phyloP scores from a whole-genome alignment of 2,888 invertebrate genomes.

The Netelia melanura region DNA sequence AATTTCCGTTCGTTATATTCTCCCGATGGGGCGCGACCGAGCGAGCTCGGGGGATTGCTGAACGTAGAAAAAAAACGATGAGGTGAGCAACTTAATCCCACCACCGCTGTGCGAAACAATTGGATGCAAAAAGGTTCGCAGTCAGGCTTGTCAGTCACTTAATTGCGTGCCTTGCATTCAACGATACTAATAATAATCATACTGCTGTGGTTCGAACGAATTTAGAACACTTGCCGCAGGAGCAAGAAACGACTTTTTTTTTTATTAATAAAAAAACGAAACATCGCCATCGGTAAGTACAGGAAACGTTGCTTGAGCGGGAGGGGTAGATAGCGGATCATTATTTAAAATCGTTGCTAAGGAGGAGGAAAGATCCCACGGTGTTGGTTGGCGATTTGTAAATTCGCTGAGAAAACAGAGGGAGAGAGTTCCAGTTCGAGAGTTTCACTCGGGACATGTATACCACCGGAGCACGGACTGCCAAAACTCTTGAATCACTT shows the following conservation, averaged over 20 bases:
- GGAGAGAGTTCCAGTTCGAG: not conserved
- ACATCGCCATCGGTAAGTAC: too few relatives aligned
- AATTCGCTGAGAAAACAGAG: slow-evolving; percentile 49
- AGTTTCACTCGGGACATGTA: not conserved
- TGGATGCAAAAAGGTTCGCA: not conserved
- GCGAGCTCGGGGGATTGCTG: not conserved
- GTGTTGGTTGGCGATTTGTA: slow-evolving; percentile 20
- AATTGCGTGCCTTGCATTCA: slow-evolving; percentile 27
- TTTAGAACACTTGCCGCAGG: slow-evolving; percentile 2
- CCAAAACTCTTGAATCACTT: slow-evolving; percentile 34
- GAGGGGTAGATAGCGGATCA: not conserved
- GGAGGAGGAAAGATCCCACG: slow-evolving; percentile 7
- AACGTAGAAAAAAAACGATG: slow-evolving; percentile 8
- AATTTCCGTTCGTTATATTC: slow-evolving; percentile 49
- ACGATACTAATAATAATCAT: slow-evolving; percentile 44
- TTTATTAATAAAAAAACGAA: too few relatives aligned
- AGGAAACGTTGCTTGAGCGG: too few relatives aligned
- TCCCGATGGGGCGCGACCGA: not conserved
- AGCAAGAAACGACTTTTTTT: too few relatives aligned
- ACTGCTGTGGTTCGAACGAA: not conserved
- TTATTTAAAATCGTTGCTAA: slow-evolving; percentile 10
- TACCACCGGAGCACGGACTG: not conserved
- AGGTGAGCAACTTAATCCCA: slow-evolving; percentile 26
- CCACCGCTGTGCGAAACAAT: slow-evolving; percentile 10
- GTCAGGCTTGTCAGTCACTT: slow-evolving; percentile 29